phyloP scores from a whole-genome alignment of 2,888 invertebrate species.

The Hydropsyche betteni region DNA sequence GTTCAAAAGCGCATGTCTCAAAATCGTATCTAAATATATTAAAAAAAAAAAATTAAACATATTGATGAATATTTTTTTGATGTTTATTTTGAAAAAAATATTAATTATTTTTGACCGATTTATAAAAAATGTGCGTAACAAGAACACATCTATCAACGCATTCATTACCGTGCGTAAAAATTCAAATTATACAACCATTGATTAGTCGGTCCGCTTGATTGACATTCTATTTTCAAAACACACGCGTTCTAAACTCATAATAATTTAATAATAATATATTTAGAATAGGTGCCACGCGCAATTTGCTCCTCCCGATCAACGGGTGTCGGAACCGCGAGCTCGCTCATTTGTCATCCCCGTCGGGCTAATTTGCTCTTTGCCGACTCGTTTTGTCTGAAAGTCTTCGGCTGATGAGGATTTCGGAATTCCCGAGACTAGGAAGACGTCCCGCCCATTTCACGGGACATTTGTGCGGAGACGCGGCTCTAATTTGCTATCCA shows the following conservation, averaged over 20 bases:
- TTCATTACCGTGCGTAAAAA: too few relatives aligned
- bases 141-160: too few relatives aligned
- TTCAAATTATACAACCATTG: too few relatives aligned
- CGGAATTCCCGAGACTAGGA: background rate
- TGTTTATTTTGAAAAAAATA: too few relatives aligned
- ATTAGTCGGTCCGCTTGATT: too few relatives aligned
- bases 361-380: slow-evolving; percentile 48
- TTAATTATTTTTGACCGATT: too few relatives aligned
- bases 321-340: slow-evolving; percentile 38
- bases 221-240: background rate
- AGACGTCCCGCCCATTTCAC: slow-evolving; percentile 48
- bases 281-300: slow-evolving; percentile 37
- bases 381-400: slow-evolving; percentile 44
- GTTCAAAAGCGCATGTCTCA: too few relatives aligned
- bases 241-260: background rate
- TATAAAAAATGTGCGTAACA: too few relatives aligned
- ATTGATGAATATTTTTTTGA: too few relatives aligned
- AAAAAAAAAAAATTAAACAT: too few relatives aligned
- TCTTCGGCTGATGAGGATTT: slow-evolving; percentile 37
- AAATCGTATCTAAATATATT: too few relatives aligned
- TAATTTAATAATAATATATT: slow-evolving; percentile 3
- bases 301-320: slow-evolving; percentile 50
- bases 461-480: slow-evolving; percentile 47
- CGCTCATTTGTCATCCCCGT: slow-evolving; percentile 50
- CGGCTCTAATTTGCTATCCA: slow-evolving; percentile 50